Base-by-base conservation (phyloP, 2,797 vertebrate genomes). In the Etheostoma perlongum region DNA sequence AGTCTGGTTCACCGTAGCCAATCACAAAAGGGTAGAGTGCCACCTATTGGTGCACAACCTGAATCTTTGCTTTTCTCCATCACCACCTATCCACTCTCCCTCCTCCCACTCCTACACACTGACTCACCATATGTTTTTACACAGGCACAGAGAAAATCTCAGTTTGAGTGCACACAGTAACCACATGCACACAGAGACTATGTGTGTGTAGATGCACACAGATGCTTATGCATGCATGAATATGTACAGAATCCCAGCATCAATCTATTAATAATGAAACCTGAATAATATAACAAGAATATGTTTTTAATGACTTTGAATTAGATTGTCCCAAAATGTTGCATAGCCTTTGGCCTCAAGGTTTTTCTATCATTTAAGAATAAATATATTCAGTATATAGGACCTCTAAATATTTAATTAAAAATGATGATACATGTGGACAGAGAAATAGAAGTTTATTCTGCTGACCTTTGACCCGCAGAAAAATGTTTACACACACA, bases 11-110 rank as follows among this genome's bases (percentile, higher is more conserved):
- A 88, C 53, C 52, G 54, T 77, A 86, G 81, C 84, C 79, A 90
- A 91, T 94, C 91, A 94, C 73, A 84, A 94, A 93, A 95, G 94
- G 90, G 92, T 94, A 95, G 90, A 93, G 94, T 94, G 95, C 95
- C 95, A 94, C 94, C 95, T 95, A 94, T 94, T 94, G 95, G 94
- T 90, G 81, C 76, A 85, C 77, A 90, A 80, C 74, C 89, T 76
- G 64, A 82, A 92, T 90, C 86, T 85, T 85, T 73, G 72, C 63
- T 78, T 62, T 54, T 77, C 71, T 81, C 70, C 73, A 25, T 47
- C 78, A 30, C 79, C 76, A 63, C 54, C 57, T 51, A 42, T 72
- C 55, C 54, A 25, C 73, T 59, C 67, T 73, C 64, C 69, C 79
- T 86, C 79, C 82, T 80, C 88, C 88, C 83, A 74, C 90, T 91